These are phyloP conservation scores for Tetragonula carbonaria DNA, from an alignment of 2,888 invertebrate genomes.

Conservation along the genomic window DNA sequence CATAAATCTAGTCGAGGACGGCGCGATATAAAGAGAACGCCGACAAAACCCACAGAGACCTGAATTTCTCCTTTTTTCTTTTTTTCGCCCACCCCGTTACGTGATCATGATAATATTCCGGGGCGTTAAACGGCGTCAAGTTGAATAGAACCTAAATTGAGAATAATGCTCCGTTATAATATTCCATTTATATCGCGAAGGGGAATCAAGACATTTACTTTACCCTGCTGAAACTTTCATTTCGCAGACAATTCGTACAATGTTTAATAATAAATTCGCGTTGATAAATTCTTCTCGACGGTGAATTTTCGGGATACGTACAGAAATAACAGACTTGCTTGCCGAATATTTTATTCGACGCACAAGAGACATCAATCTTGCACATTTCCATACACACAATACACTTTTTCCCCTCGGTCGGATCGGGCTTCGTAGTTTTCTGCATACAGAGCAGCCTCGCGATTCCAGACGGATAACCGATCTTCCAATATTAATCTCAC, in stretches of 20 bases:
- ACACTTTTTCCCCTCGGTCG: not conserved
- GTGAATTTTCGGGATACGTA: not conserved
- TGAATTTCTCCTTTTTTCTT: not conserved
- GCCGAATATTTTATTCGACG: not conserved
- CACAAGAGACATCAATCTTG: not conserved
- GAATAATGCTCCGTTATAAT: not conserved
- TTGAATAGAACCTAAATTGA: not conserved
- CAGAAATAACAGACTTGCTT: not conserved
- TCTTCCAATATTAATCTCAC: not conserved
- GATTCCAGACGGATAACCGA: not conserved
- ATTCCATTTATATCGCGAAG: not conserved
- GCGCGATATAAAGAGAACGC: conserved; percentile 13
- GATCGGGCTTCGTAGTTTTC: not conserved
- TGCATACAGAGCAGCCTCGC: not conserved
- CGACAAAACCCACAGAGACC: not conserved
- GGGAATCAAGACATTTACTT: not conserved
- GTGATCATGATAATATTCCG: conserved; percentile 19
- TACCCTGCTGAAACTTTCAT: not conserved
- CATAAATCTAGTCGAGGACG: conserved; percentile 37
- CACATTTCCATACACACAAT: not conserved
- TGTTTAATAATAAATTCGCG: not conserved
- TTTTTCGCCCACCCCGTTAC: not conserved
- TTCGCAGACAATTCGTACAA: not conserved
- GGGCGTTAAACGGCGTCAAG: not conserved
- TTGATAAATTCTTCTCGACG: not conserved